Conservation (phyloP, 2,888 invertebrate genomes). For the Oxytorus armatus region DNA sequence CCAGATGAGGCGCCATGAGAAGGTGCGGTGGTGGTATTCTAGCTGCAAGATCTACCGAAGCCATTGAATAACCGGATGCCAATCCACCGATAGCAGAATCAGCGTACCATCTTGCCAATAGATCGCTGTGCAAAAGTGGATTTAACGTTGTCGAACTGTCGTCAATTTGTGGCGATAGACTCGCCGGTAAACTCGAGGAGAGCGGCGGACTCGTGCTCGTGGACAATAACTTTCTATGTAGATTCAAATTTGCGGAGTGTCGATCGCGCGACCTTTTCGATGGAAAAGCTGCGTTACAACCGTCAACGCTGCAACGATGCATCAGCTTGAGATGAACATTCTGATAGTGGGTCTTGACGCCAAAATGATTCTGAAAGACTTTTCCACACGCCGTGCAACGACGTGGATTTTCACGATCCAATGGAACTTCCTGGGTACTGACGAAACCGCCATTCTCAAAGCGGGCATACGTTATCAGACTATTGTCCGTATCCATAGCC, state of each 20-base stretch:
- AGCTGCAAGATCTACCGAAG: constrained; percentile 79
- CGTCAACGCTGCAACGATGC: constrained; percentile 97
- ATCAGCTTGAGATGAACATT: constrained; percentile 97
- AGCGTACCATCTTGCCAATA: constrained; percentile 91
- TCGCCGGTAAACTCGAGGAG: constrained; percentile 85
- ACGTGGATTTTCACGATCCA: constrained; percentile 96
- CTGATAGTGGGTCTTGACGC: constrained; percentile 97
- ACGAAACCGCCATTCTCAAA: constrained; percentile 91
- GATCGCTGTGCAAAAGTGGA: constrained; percentile 90
- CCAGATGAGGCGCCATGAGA: constrained; percentile 87
- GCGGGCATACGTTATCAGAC: constrained; percentile 87
- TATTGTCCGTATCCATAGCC: constrained; percentile 83
- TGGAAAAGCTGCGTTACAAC: constrained; percentile 97
- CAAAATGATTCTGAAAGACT: constrained; percentile 96
- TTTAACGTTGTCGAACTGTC: constrained; percentile 81
- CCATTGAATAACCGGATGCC: constrained; percentile 84
- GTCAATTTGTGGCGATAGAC: constrained; percentile 85
- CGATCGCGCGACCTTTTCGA: constrained; percentile 96
- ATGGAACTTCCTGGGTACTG: constrained; percentile 92
- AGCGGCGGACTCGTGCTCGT: constrained; percentile 87
- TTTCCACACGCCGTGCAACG: constrained; percentile 97
- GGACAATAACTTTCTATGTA: constrained; percentile 95
- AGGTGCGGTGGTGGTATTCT: constrained; percentile 86
- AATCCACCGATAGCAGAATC: constrained; percentile 85
- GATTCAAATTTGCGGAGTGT: constrained; percentile 95